Percentiles rank a stretch among this genome's conserved stretches.
phyloP scores from a whole-genome alignment of 1,140 invertebrate species.

The Fopius arisanus region DNA sequence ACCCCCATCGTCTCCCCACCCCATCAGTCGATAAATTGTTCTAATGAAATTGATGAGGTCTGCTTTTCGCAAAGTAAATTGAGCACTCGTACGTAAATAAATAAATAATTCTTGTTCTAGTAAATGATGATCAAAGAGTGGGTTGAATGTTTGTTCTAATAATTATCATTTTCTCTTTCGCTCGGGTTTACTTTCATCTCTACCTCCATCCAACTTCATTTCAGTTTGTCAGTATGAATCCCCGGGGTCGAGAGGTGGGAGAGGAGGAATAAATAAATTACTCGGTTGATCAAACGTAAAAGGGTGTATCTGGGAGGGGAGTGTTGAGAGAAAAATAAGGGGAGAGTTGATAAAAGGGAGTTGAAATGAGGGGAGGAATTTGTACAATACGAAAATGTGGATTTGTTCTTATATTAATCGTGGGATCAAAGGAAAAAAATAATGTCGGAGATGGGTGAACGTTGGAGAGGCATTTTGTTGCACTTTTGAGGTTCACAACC shows the following conservation, averaged over 20 bases:
- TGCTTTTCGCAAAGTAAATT: not conserved
- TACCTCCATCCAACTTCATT: slow-evolving; percentile 8
- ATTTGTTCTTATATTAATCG: not conserved
- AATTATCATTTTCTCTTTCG: slow-evolving; percentile 1
- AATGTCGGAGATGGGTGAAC: no score
- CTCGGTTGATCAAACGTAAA: slow-evolving; percentile 19
- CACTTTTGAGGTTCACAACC: no score
- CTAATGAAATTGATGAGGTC: not conserved
- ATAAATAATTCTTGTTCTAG: not conserved
- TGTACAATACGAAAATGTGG: not conserved
- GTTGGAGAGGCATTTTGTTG: no score
- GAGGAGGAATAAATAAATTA: slow-evolving; percentile 28
- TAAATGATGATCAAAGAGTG: slow-evolving; percentile 1
- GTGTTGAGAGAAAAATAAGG: not conserved
- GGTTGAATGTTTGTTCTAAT: not conserved
- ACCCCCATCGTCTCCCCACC: not conserved
- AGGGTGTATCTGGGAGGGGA: not conserved
- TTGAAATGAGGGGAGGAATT: not conserved
- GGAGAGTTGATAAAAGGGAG: not conserved
- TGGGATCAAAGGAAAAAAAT: not conserved
- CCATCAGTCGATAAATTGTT: not conserved
- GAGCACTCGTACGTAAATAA: not conserved
- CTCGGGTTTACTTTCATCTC: slow-evolving; percentile 17
- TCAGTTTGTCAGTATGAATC: not conserved
- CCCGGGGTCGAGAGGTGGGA: not conserved